phyloP scores from a whole-genome alignment of 2,797 vertebrate species.

The Alauda arvensis region DNA sequence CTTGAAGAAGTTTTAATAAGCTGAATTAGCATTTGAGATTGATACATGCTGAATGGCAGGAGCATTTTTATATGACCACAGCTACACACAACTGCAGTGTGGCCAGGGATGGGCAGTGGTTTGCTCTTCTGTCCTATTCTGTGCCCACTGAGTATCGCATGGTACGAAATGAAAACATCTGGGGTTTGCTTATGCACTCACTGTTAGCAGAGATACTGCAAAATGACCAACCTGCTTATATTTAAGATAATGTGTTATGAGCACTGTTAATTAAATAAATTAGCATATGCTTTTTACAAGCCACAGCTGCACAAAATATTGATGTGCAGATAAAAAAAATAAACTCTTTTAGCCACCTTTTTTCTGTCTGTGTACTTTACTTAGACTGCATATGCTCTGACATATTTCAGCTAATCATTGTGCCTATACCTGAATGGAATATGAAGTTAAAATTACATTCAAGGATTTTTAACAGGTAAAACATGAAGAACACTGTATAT shows the following conservation, averaged over 20 bases:
- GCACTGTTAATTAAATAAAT: not conserved
- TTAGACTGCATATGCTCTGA: not conserved
- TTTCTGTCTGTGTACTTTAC: not conserved
- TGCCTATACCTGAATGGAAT: not conserved
- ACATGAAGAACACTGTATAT: not conserved
- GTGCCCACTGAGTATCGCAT: not conserved
- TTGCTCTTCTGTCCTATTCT: not conserved
- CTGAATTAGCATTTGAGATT: not conserved
- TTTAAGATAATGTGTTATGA: not conserved
- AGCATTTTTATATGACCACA: not conserved
- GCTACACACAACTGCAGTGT: not conserved
- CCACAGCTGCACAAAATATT: not conserved
- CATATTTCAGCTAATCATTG: not conserved
- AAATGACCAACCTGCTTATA: not conserved
- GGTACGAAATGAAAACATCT: not conserved
- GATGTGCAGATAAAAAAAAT: not conserved
- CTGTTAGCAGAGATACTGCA: not conserved
- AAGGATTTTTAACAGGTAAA: not conserved
- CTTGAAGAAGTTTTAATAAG: not conserved
- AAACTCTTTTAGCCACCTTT: not conserved
- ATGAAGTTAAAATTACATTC: not conserved
- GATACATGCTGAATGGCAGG: not conserved
- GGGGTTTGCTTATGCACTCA: not conserved
- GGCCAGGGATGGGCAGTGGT: not conserved
- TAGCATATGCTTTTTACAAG: not conserved